Conservation (phyloP, 2,888 invertebrate species). For the Eupithecia centaureata region DNA sequence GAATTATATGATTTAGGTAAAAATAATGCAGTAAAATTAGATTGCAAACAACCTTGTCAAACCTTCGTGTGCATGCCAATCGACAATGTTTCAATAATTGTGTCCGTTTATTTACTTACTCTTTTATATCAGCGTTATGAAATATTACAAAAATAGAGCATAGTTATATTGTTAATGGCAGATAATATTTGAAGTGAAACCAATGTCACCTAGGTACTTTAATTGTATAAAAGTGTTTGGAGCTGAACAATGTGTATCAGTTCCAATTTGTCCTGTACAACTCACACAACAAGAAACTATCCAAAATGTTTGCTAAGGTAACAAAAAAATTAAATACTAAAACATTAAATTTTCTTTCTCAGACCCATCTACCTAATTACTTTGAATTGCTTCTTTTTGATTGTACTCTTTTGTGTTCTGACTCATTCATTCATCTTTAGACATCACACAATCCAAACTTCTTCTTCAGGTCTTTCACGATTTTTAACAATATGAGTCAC, state of each 20-base stretch:
- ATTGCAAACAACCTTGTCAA: not conserved
- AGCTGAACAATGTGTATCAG: slow-evolving; percentile 44
- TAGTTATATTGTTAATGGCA: slow-evolving; percentile 29
- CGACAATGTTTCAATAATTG: not conserved
- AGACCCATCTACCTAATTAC: no score
- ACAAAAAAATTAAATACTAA: not conserved
- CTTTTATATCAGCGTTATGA: slow-evolving; percentile 23
- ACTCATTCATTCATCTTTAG: no score
- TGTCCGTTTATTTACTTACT: not conserved
- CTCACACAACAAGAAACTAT: slow-evolving; percentile 22
- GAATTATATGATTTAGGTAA: no score
- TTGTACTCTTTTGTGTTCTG: no score
- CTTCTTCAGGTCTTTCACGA: no score
- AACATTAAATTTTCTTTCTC: no score
- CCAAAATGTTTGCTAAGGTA: slow-evolving; percentile 37
- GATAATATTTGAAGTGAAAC: slow-evolving; percentile 46
- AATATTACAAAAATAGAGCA: slow-evolving; percentile 31
- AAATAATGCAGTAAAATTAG: no score
- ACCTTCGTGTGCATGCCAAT: not conserved
- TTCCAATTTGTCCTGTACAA: slow-evolving; percentile 34
- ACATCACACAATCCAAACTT: no score
- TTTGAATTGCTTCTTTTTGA: no score
- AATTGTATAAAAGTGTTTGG: slow-evolving; percentile 46
- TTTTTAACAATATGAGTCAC: no score
- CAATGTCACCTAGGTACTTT: slow-evolving; percentile 44